Evolutionary conservation across 2,797 vertebrate genomes (phyloP).

Genomic region (Sebastes minor): DNA sequence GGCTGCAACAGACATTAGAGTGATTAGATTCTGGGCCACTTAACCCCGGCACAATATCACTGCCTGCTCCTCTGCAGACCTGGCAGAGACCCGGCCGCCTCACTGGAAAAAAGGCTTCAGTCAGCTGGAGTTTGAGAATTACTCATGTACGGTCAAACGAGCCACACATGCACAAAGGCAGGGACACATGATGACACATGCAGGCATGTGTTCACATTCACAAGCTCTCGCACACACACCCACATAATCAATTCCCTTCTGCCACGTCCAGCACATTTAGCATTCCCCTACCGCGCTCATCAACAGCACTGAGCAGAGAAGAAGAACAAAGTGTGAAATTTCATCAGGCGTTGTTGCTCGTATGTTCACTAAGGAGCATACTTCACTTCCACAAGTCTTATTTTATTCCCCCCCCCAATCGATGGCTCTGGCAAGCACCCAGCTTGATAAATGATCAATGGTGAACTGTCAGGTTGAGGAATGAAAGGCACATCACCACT

Average conservation of each 20-base stretch:
- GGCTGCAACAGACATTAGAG: conserved; percentile 74
- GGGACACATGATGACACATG: conserved; percentile 3
- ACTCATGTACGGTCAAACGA: conserved; percentile 1
- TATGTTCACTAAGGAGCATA: neutral
- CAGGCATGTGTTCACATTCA: conserved; percentile 19
- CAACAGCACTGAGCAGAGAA: conserved; percentile 7
- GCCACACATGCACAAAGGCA: conserved; percentile 4
- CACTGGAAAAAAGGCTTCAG: neutral
- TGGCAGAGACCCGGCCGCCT: conserved; percentile 23
- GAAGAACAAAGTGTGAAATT: conserved; percentile 11
- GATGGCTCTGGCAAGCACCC: conserved; percentile 53
- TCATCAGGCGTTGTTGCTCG: conserved; percentile 6
- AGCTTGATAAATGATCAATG: conserved; percentile 74
- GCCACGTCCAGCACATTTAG: conserved; percentile 5
- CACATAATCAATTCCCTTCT: neutral
- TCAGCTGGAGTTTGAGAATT: conserved; percentile 34
- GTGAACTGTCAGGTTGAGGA: conserved; percentile 70
- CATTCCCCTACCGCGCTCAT: neutral
- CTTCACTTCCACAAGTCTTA: conserved; percentile 40
- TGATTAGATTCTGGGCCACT: conserved; percentile 80
- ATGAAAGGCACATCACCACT: conserved; percentile 62
- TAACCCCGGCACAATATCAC: conserved; percentile 65
- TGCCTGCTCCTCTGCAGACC: conserved; percentile 68
- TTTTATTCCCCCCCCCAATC: conserved; percentile 48
- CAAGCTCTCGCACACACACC: neutral